phyloP scores from a whole-genome alignment of 1,140 invertebrate species.

The Epicauta chinensis region DNA sequence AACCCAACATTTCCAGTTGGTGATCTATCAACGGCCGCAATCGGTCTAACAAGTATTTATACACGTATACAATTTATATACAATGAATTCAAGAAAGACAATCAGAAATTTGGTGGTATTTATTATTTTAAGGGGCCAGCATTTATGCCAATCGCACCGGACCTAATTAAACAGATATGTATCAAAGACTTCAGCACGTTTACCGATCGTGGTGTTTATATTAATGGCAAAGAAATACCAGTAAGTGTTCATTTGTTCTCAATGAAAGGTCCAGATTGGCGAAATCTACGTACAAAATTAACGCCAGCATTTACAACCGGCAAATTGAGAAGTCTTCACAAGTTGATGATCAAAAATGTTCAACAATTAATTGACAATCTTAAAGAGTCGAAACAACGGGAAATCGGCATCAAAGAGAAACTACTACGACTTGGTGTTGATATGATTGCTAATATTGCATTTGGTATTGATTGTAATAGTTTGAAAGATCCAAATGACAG shows the following conservation, averaged over 20 bases:
- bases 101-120: too few species aligned
- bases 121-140: too few species aligned
- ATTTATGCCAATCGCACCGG: slow-evolving; percentile 20
- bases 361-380: not conserved
- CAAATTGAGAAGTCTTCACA: slow-evolving; percentile 45
- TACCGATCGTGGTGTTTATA: slow-evolving; percentile 41
- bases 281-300: slow-evolving; percentile 40
- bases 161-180: slow-evolving; percentile 45
- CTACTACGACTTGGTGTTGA: not conserved
- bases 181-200: slow-evolving; percentile 48
- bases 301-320: slow-evolving; percentile 46
- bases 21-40: not conserved
- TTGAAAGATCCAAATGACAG: slow-evolving; percentile 17
- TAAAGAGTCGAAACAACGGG: not conserved
- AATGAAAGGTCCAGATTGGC: slow-evolving; percentile 44
- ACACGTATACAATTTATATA: too few species aligned
- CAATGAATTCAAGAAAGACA: too few species aligned
- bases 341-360: slow-evolving; percentile 14
- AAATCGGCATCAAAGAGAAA: slow-evolving; percentile 8
- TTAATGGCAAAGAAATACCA: slow-evolving; percentile 43
- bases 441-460: not conserved
- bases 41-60: not conserved
- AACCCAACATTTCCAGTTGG: slow-evolving; percentile 19
- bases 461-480: slow-evolving; percentile 3
- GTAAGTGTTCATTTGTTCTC: slow-evolving; percentile 45